These are phyloP conservation scores for Heliothis peltigera DNA, from an alignment of 2,888 invertebrate genomes.

Conservation along the genomic window DNA sequence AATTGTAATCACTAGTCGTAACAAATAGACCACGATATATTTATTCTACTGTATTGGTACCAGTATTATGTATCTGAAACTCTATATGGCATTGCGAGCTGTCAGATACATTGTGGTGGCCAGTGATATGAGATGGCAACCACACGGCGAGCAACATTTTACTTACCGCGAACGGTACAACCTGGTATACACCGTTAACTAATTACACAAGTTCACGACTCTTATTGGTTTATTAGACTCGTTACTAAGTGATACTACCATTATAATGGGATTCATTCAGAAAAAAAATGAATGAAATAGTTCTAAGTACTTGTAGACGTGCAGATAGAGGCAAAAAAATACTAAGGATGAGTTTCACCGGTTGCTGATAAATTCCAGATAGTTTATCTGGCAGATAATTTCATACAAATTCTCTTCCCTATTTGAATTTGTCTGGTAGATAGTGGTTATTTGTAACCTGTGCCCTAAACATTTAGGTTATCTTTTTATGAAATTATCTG, in stretches of 20 bases:
- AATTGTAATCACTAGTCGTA: not conserved
- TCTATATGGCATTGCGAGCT: constrained; percentile 53
- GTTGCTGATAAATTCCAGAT: too few relatives aligned
- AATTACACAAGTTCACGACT: constrained; percentile 77
- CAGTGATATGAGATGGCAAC: constrained; percentile 56
- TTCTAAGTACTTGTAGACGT: too few relatives aligned
- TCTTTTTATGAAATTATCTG: too few relatives aligned
- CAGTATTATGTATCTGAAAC: constrained; percentile 59
- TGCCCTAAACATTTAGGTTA: too few relatives aligned
- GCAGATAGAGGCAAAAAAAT: too few relatives aligned
- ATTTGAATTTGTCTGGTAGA: too few relatives aligned
- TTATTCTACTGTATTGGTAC: constrained; percentile 33
- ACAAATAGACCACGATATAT: constrained; percentile 23
- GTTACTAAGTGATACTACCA: constrained; percentile 31
- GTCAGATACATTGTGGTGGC: constrained; percentile 47
- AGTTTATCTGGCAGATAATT: too few relatives aligned
- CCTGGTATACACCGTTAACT: constrained; percentile 81
- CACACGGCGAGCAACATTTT: constrained; percentile 62
- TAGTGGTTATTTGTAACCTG: too few relatives aligned
- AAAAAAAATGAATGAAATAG: too few relatives aligned
- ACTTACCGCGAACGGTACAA: constrained; percentile 76
- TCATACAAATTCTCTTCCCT: too few relatives aligned
- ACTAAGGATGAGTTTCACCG: too few relatives aligned
- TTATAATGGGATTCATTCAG: constrained; percentile 22
- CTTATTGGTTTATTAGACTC: constrained; percentile 47